Conservation (phyloP, 1,140 invertebrate species). For the Leptoteleia sp. region DNA sequence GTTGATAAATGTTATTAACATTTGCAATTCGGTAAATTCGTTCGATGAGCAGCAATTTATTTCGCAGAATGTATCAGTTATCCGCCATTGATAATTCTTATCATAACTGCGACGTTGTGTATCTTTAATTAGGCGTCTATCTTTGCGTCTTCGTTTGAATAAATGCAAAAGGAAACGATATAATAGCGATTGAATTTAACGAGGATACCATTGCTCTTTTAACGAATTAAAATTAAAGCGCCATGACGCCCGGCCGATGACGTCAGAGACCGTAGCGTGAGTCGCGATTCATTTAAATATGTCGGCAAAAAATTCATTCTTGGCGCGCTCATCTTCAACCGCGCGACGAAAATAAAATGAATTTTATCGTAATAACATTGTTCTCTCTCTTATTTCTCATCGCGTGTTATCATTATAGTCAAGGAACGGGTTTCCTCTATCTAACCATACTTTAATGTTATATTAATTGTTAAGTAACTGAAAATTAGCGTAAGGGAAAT, state of each 20-base stretch:
- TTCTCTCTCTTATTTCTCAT: background rate
- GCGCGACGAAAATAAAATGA: conserved; percentile 27
- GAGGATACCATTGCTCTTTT: conserved; percentile 16
- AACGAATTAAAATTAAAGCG: conserved; percentile 29
- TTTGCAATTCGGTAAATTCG: background rate
- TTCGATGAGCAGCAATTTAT: too few species aligned
- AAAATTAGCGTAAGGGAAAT: conserved; percentile 3
- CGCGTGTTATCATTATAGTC: background rate
- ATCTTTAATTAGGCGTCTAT: background rate
- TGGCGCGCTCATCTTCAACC: background rate
- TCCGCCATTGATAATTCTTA: too few species aligned
- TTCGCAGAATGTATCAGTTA: background rate
- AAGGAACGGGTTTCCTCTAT: too few species aligned
- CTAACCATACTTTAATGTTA: too few species aligned
- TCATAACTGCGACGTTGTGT: too few species aligned
- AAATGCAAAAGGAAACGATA: conserved; percentile 1
- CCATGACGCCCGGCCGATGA: conserved; percentile 11
- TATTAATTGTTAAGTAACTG: background rate
- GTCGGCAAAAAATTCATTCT: conserved; percentile 13
- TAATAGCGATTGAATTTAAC: conserved; percentile 22
- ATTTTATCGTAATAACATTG: conserved; percentile 27
- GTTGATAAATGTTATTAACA: conserved; percentile 10
- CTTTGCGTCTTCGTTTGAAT: background rate
- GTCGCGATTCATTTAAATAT: conserved; percentile 36
- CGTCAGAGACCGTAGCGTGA: conserved; percentile 4